A percentile compares a stretch with the other conserved stretches of the same genome.
Conservation (phyloP, 2,113 vertebrate species). For the Tetrao urogallus region DNA sequence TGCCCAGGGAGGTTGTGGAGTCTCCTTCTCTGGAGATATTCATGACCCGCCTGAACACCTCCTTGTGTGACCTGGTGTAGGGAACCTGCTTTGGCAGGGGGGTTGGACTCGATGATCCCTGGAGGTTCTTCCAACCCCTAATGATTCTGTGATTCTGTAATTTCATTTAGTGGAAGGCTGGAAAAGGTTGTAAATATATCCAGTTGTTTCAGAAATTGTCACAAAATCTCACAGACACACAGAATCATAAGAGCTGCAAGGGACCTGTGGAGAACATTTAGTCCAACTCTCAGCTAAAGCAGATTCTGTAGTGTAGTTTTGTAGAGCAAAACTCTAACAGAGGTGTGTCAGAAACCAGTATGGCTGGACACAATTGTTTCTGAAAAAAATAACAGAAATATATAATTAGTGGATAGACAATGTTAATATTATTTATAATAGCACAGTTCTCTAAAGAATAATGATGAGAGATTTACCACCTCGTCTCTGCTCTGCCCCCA, state of each 20-base stretch:
- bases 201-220: neutral
- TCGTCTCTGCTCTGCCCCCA: too few relatives aligned
- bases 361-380: neutral
- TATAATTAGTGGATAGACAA: neutral
- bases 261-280: neutral
- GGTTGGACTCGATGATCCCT: too few relatives aligned
- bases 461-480: neutral
- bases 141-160: too few relatives aligned
- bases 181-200: neutral
- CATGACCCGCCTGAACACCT: too few relatives aligned
- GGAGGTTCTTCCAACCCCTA: too few relatives aligned
- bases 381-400: neutral
- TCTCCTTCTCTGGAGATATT: too few relatives aligned
- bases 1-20: too few relatives aligned
- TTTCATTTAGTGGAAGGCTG: neutral
- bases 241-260: neutral
- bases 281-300: neutral
- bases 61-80: too few relatives aligned
- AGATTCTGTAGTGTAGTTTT: neutral
- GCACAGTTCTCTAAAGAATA: neutral
- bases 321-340: neutral
- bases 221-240: neutral
- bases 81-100: too few relatives aligned
- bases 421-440: neutral
- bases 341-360: neutral